Percentiles rank a stretch among this genome's conserved stretches.
phyloP scores from a whole-genome alignment of 2,797 vertebrate genomes.

The Vipera latastei region DNA sequence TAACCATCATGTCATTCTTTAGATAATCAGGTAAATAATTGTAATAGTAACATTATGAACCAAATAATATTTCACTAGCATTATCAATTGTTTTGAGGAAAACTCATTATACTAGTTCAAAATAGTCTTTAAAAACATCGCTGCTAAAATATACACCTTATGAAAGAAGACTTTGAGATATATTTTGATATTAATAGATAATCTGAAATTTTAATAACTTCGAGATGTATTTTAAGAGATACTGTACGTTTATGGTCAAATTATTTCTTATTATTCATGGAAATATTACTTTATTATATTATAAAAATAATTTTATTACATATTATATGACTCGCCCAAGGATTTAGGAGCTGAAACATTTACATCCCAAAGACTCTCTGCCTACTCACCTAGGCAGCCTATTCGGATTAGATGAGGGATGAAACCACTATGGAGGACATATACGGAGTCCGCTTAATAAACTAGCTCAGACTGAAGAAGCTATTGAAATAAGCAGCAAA shows the following conservation, averaged over 20 bases:
- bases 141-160: neutral
- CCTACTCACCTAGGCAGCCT: neutral
- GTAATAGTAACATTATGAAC: neutral
- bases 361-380: neutral
- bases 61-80: neutral
- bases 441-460: neutral
- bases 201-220: neutral
- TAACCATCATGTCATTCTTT: neutral
- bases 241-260: neutral
- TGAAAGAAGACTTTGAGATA: neutral
- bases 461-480: neutral
- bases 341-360: neutral
- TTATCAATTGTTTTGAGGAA: neutral
- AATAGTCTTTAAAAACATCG: neutral
- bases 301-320: neutral
- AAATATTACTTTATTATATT: neutral
- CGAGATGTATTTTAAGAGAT: neutral
- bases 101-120: neutral
- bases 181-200: neutral
- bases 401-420: neutral
- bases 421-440: neutral
- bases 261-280: neutral
- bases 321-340: neutral
- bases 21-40: neutral
- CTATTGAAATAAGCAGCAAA: neutral